A percentile compares a stretch with the other conserved stretches of the same genome.
phyloP scores from a whole-genome alignment of 2,888 invertebrate genomes.

The Caradrina clavipalpis region DNA sequence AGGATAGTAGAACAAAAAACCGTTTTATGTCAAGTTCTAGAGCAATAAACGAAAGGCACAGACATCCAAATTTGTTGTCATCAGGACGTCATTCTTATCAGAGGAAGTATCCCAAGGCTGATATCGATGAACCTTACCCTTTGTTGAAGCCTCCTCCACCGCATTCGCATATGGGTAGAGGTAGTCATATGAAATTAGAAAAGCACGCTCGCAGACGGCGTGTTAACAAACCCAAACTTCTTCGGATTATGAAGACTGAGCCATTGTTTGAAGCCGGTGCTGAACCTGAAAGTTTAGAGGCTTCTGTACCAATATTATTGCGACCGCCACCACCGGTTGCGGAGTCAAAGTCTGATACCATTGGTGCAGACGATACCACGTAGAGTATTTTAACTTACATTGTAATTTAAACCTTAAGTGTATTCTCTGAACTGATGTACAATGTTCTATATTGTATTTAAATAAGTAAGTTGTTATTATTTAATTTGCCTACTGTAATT shows the following conservation, averaged over 20 bases:
- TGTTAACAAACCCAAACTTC: conserved; percentile 76
- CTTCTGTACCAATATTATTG: conserved; percentile 74
- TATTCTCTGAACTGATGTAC: conserved; percentile 58
- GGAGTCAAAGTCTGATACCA: conserved; percentile 75
- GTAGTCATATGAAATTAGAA: conserved; percentile 73
- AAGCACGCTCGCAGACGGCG: conserved; percentile 78
- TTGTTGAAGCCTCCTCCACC: conserved; percentile 86
- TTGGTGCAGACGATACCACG: conserved; percentile 34
- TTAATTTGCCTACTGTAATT: conserved; percentile 31
- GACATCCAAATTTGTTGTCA: conserved; percentile 77
- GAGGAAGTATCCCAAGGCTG: conserved; percentile 81
- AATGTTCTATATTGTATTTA: conserved; percentile 62
- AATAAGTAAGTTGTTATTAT: conserved; percentile 33
- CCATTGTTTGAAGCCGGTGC: conserved; percentile 81
- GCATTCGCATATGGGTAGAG: conserved; percentile 72
- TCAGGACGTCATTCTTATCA: conserved; percentile 75
- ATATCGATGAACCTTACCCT: conserved; percentile 83
- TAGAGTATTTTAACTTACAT: conserved; percentile 37
- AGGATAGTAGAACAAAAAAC: conserved; percentile 76
- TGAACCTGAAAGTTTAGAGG: conserved; percentile 71
- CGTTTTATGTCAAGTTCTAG: conserved; percentile 71
- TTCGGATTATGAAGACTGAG: conserved; percentile 80
- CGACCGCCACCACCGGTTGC: conserved; percentile 77
- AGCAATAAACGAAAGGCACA: conserved; percentile 73
- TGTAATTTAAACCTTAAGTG: conserved; percentile 20